Evolutionary conservation across 2,888 invertebrate species (phyloP).

Genomic region (Amphimallon solstitiale): DNA sequence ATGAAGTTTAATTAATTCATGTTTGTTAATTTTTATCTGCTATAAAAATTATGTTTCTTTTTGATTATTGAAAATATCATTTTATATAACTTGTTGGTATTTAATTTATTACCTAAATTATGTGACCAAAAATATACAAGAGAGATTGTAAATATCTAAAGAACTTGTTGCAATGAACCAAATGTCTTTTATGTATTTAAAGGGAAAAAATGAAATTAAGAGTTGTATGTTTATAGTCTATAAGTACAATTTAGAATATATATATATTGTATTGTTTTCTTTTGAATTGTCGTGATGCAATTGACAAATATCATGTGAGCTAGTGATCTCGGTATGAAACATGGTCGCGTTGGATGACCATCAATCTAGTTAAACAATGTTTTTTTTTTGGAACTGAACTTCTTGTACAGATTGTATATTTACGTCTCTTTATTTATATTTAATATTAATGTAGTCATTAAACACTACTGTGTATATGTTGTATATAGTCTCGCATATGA

Average conservation of each 20-base stretch:
- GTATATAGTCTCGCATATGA: slow-evolving; percentile 60
- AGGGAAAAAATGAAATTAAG: slow-evolving; percentile 1
- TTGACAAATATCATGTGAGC: slow-evolving; percentile 42
- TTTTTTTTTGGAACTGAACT: slow-evolving; percentile 55
- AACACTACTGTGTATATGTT: slow-evolving; percentile 54
- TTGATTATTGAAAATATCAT: slow-evolving; percentile 1
- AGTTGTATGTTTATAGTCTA: slow-evolving; percentile 33
- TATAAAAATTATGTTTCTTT: slow-evolving; percentile 2
- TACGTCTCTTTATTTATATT: slow-evolving; percentile 57
- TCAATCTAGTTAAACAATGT: slow-evolving; percentile 37
- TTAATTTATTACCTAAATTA: slow-evolving; percentile 32
- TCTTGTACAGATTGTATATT: slow-evolving; percentile 55
- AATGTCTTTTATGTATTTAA: slow-evolving; percentile 37
- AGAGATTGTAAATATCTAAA: slow-evolving; percentile 30
- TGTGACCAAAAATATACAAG: slow-evolving; percentile 27
- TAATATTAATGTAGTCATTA: slow-evolving; percentile 44
- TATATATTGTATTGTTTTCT: slow-evolving; percentile 22
- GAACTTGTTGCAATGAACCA: slow-evolving; percentile 44
- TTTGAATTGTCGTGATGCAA: slow-evolving; percentile 52
- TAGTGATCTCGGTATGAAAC: slow-evolving; percentile 59
- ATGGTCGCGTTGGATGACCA: slow-evolving; percentile 20
- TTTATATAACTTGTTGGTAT: slow-evolving; percentile 19
- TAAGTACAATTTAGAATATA: slow-evolving; percentile 42
- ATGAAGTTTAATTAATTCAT: slow-evolving; percentile 7
- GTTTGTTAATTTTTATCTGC: slow-evolving; percentile 12